phyloP scores from a whole-genome alignment of 1,140 invertebrate genomes.

The Solenopsis invicta region DNA sequence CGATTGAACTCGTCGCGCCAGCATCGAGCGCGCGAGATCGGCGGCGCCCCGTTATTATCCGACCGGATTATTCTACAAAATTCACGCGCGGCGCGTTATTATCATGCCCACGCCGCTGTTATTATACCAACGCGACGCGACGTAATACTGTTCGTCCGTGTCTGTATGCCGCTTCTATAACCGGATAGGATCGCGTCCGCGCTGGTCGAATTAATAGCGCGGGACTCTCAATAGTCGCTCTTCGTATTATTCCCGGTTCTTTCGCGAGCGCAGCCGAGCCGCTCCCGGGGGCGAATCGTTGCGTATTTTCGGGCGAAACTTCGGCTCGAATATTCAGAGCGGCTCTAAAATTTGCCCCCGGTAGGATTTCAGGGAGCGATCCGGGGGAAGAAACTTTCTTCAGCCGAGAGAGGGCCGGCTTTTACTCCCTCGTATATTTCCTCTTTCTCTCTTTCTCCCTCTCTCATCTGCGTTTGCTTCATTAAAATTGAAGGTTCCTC shows the following conservation, averaged over 20 bases:
- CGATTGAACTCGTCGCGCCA: slow-evolving; percentile 34
- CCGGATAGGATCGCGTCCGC: slow-evolving; percentile 13
- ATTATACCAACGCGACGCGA: slow-evolving; percentile 50
- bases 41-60: slow-evolving; percentile 50
- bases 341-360: slow-evolving; percentile 57
- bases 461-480: slow-evolving; percentile 66
- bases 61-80: slow-evolving; percentile 60
- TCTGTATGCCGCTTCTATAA: slow-evolving; percentile 5
- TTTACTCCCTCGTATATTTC: slow-evolving; percentile 17
- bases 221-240: slow-evolving; percentile 44
- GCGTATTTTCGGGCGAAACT: slow-evolving; percentile 59
- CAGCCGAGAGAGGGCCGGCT: slow-evolving; percentile 21
- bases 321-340: slow-evolving; percentile 70
- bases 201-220: slow-evolving; percentile 54
- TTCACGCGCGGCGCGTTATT: slow-evolving; percentile 54
- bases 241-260: slow-evolving; percentile 51
- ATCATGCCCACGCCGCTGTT: slow-evolving; percentile 42
- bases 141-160: slow-evolving; percentile 44
- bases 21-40: slow-evolving; percentile 39
- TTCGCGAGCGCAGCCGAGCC: not conserved
- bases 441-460: slow-evolving; percentile 23
- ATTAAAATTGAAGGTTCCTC: slow-evolving; percentile 77
- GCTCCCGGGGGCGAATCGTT: not conserved
- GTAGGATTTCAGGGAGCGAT: slow-evolving; percentile 60
- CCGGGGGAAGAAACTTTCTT: slow-evolving; percentile 66